phyloP scores from a whole-genome alignment of 2,797 vertebrate genomes.

The Sternotherus odoratus region DNA sequence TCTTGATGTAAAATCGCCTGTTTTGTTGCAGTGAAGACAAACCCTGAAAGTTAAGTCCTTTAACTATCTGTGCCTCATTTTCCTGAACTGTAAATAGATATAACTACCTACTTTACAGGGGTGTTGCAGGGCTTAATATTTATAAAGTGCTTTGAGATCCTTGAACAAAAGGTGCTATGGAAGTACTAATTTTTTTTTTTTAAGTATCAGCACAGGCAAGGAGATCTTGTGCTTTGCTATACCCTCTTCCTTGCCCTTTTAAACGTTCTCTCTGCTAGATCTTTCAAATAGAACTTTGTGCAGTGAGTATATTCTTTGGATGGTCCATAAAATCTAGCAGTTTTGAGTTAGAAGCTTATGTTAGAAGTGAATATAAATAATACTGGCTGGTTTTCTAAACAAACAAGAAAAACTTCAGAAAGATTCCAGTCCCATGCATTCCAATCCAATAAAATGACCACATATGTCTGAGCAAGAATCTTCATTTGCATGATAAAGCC shows the following conservation, averaged over 20 bases:
- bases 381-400: background rate
- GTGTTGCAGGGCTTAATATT: background rate
- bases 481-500: constrained; percentile 56
- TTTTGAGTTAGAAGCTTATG: background rate
- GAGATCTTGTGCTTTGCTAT: background rate
- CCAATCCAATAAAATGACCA: background rate
- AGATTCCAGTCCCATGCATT: background rate
- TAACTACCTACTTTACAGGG: background rate
- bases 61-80: background rate
- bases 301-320: background rate
- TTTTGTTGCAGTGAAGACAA: background rate
- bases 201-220: background rate
- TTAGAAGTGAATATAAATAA: background rate
- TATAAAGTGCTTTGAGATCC: background rate
- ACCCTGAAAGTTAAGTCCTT: background rate
- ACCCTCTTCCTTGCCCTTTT: background rate
- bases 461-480: background rate
- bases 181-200: background rate
- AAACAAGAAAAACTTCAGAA: constrained; percentile 10
- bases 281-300: background rate
- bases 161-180: background rate
- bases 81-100: background rate
- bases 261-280: background rate
- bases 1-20: background rate
- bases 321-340: background rate